Conservation (phyloP, 2,797 vertebrate genomes). For the Catharus ustulatus region DNA sequence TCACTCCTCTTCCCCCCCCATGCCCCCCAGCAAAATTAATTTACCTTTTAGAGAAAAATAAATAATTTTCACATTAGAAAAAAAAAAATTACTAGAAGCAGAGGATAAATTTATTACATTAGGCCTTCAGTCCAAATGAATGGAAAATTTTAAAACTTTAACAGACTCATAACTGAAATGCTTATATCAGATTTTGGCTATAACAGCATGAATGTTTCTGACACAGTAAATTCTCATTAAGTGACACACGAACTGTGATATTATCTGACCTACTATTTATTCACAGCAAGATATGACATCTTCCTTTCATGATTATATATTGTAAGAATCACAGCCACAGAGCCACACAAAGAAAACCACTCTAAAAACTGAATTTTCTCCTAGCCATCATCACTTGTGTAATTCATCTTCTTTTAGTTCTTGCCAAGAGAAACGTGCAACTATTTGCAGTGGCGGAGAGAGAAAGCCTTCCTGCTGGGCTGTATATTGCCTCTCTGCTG, state of each 20-base stretch:
- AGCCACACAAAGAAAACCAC: conserved; percentile 21
- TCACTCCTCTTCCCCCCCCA: not conserved
- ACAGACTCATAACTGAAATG: not conserved
- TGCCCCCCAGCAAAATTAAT: not conserved
- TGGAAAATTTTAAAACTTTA: not conserved
- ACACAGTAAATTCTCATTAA: not conserved
- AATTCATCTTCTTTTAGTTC: conserved; percentile 8
- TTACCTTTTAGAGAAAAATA: not conserved
- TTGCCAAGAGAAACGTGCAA: not conserved
- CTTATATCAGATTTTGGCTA: conserved; percentile 4
- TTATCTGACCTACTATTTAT: conserved; percentile 31
- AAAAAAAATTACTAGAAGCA: not conserved
- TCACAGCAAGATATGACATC: not conserved
- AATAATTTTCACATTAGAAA: not conserved
- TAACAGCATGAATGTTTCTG: not conserved
- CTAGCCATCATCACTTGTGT: not conserved
- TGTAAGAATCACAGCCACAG: not conserved
- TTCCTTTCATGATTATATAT: not conserved
- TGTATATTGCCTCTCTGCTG: not conserved
- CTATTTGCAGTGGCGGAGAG: not conserved
- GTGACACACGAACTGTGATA: not conserved
- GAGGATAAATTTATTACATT: not conserved
- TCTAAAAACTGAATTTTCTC: conserved; percentile 13
- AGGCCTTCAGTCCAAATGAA: not conserved
- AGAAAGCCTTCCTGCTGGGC: conserved; percentile 37